These are phyloP conservation scores for Callitettix versicolor DNA, from an alignment of 1,140 invertebrate species.

Conservation along the genomic window DNA sequence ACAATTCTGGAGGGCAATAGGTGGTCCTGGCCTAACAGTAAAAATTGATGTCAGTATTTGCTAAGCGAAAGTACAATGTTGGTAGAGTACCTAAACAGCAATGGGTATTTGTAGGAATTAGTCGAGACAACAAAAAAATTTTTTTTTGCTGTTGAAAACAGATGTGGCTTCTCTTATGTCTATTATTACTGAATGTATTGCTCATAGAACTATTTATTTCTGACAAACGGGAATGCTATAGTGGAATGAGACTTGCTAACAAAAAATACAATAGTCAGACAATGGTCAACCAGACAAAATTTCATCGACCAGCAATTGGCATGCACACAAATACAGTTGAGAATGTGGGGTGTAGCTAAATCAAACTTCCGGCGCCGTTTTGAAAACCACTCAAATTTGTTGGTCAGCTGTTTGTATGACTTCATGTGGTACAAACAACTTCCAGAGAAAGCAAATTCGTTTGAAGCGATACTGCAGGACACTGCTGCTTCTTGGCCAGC, in stretches of 20 bases:
- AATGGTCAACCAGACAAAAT: background rate
- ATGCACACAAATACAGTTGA: background rate
- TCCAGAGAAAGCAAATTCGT: too few relatives aligned
- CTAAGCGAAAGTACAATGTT: conserved; percentile 4
- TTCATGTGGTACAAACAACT: background rate
- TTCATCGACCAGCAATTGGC: too few relatives aligned
- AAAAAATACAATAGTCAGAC: background rate
- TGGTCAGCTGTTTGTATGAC: background rate
- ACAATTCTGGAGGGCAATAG: too few relatives aligned
- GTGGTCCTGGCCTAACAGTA: too few relatives aligned
- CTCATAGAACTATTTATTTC: background rate
- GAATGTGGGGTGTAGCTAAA: background rate
- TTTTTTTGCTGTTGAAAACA: background rate
- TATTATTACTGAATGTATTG: background rate
- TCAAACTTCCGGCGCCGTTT: background rate
- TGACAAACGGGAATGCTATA: background rate
- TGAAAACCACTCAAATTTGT: background rate
- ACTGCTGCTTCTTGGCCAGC: too few relatives aligned
- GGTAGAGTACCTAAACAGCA: conserved; percentile 4
- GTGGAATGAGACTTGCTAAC: background rate
- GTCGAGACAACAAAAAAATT: background rate
- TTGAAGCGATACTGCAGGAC: too few relatives aligned
- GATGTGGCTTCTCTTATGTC: background rate
- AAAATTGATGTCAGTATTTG: background rate
- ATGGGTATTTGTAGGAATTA: conserved; percentile 2